Evolutionary conservation across 2,888 invertebrate species (phyloP).

Genomic region (Cryptocheilus praepositus): DNA sequence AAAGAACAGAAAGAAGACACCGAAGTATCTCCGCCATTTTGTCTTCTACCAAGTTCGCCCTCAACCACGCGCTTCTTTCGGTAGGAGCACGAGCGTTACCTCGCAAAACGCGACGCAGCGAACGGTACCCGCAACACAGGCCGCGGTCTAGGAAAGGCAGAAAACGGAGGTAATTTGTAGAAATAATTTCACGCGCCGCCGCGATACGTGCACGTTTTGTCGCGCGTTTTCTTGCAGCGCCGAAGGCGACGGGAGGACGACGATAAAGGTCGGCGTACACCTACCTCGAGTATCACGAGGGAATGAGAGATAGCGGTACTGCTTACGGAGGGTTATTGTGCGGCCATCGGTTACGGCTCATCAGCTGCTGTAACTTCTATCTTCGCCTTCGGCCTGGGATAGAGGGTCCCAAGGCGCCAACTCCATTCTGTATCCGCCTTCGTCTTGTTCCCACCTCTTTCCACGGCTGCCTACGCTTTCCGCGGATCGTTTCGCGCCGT

Average conservation of each 20-base stretch:
- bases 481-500: neutral
- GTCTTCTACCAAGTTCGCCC: no score
- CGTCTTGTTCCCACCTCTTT: slow-evolving; percentile 40
- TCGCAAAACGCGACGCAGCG: no score
- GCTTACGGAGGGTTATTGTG: slow-evolving; percentile 70
- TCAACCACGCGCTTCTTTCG: no score
- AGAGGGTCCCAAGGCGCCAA: slow-evolving; percentile 62
- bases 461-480: slow-evolving; percentile 8
- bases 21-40: no score
- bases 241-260: neutral
- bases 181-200: no score
- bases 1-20: no score
- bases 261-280: slow-evolving; percentile 55
- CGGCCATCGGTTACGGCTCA: slow-evolving; percentile 70
- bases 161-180: no score
- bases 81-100: no score
- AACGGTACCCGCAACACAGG: no score
- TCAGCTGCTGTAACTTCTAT: slow-evolving; percentile 64
- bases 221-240: no score
- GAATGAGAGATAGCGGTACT: slow-evolving; percentile 69
- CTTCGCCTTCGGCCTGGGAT: slow-evolving; percentile 50
- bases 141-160: no score
- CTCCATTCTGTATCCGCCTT: slow-evolving; percentile 50
- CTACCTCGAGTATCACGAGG: slow-evolving; percentile 52
- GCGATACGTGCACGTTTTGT: no score